Evolutionary conservation across 2,113 vertebrate genomes (phyloP).

Genomic region (Melanotaenia duboulayi): DNA sequence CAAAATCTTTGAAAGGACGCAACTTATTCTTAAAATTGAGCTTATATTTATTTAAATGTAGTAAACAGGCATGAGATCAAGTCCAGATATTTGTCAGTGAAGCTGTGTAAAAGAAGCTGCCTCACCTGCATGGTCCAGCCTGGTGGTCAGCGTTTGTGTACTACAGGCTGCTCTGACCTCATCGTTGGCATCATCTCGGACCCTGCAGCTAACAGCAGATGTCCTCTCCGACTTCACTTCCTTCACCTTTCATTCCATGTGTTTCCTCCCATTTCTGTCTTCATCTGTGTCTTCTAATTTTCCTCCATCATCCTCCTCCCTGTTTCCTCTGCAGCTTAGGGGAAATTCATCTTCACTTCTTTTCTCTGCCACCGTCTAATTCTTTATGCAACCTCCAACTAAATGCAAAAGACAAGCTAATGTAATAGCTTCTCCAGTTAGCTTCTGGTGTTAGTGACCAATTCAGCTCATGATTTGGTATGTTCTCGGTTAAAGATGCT

Average conservation of each 20-base stretch:
- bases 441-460: too few relatives aligned
- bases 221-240: too few relatives aligned
- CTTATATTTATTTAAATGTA: too few relatives aligned
- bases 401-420: too few relatives aligned
- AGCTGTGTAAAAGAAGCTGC: not conserved
- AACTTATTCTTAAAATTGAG: too few relatives aligned
- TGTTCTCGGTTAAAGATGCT: too few relatives aligned
- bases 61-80: too few relatives aligned
- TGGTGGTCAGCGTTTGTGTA: conserved; percentile 27
- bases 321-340: not conserved
- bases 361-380: not conserved
- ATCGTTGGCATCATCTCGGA: conserved; percentile 52
- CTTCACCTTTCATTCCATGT: too few relatives aligned
- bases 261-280: not conserved
- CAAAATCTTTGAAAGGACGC: too few relatives aligned
- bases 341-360: not conserved
- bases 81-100: too few relatives aligned
- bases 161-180: conserved; percentile 49
- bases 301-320: not conserved
- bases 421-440: too few relatives aligned
- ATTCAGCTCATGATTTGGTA: too few relatives aligned
- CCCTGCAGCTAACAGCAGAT: conserved; percentile 56
- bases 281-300: not conserved
- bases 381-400: not conserved
- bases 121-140: not conserved